A percentile compares a stretch with the other conserved stretches of the same genome.
phyloP scores from a whole-genome alignment of 2,113 vertebrate species.

The Megaleporinus macrocephalus region DNA sequence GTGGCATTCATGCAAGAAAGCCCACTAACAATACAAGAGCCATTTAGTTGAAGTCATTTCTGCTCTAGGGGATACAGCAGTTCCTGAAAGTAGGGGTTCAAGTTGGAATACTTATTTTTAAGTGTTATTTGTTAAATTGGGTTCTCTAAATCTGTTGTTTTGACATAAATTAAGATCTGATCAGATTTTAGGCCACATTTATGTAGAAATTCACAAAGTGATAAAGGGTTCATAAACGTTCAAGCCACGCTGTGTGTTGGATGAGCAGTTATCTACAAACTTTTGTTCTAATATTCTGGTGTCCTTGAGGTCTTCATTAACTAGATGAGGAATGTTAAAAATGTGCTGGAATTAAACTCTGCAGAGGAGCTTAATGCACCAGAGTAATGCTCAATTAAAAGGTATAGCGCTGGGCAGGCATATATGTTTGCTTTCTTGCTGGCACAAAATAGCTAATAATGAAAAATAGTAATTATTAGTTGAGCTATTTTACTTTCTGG shows the following conservation, averaged over 20 bases:
- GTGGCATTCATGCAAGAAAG: too few species aligned
- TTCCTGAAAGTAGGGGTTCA: too few species aligned
- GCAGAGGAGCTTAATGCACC: background rate
- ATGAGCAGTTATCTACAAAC: background rate
- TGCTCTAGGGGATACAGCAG: too few species aligned
- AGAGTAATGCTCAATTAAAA: background rate
- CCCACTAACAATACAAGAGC: too few species aligned
- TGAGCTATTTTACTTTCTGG: conserved; percentile 14
- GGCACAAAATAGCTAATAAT: background rate
- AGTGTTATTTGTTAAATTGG: too few species aligned
- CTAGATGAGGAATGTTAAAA: background rate
- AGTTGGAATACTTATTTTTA: too few species aligned
- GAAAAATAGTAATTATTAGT: background rate
- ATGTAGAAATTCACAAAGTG: too few species aligned
- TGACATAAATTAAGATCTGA: too few species aligned
- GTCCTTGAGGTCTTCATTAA: background rate
- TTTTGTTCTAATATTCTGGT: background rate
- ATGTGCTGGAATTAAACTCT: background rate
- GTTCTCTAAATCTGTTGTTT: too few species aligned
- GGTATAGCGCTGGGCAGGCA: background rate
- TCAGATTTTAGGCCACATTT: too few species aligned
- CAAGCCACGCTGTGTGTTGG: background rate
- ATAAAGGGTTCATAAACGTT: background rate
- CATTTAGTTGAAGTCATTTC: too few species aligned
- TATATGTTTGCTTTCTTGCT: background rate